Conservation (phyloP, 1,140 invertebrate genomes). For the Pararge aegeria region DNA sequence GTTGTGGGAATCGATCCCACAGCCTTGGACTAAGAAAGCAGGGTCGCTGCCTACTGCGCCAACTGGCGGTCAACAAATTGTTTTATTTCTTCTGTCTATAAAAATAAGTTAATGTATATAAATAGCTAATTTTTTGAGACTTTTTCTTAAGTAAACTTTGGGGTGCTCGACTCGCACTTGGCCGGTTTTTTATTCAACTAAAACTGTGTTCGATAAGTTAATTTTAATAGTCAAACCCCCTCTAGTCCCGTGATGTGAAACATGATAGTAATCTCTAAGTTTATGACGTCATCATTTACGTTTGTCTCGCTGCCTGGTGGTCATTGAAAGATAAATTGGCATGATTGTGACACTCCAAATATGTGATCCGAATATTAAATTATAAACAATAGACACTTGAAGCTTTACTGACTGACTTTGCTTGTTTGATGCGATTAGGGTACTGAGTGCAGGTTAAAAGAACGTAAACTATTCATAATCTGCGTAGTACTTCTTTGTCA, state of each 20-base stretch:
- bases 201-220: not conserved
- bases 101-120: no score
- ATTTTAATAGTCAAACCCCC: not conserved
- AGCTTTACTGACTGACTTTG: not conserved
- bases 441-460: no score
- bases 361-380: constrained; percentile 32
- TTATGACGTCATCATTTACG: constrained; percentile 30
- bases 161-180: no score
- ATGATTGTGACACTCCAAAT: constrained; percentile 33
- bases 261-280: constrained; percentile 9
- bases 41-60: no score
- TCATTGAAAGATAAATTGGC: constrained; percentile 39
- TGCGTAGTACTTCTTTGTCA: no score
- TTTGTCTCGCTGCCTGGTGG: constrained; percentile 1
- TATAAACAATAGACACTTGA: not conserved
- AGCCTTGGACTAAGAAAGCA: no score
- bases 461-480: no score
- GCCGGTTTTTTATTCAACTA: not conserved
- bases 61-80: no score
- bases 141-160: no score
- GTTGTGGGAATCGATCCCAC: no score
- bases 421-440: not conserved
- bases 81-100: no score
- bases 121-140: no score
- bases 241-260: not conserved